Base-by-base conservation (phyloP, 1,140 invertebrate species). In the Zaprionus camerounensis region DNA sequence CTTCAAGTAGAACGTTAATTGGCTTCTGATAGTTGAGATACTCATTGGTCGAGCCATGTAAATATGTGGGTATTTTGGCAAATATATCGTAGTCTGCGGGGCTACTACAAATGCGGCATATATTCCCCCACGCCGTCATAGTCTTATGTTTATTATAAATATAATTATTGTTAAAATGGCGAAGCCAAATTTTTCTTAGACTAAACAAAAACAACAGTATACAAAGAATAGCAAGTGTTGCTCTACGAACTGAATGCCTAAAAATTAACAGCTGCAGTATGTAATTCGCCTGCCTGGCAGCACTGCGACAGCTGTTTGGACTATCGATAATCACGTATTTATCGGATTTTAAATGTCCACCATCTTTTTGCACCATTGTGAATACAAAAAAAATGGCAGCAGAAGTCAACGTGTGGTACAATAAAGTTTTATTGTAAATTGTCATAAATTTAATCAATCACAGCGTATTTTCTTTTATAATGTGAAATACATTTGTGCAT, bases 51-150 rank as follows among this genome's bases (percentile, higher is more conserved):
- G 80, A 82, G 13, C 81, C 91, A 57, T 92, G 91, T 34, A 92
- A 58, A 55, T 92, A 92, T n/a, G 82, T 82, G 7, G 91, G 91
- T 57, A 92, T 92, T 70, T 91, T 91, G 36, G 82, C 87, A 61
- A 92, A 92, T 24, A 92, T 81, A 56, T 91, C 82, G 53, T 92
- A 92, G 51, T 92, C 79, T 28, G 90, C 91, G 63, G 90, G 91
- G 63, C 86, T 91, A 68, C 86, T 81, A 59, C 91, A 92, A 24
- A 92, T 76, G 44, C 91, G 91, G 63, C 91, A 92, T 17, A 92
- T 90, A 67, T 83, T 90, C 59, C 82, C 87, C 91, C 85, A 92
- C 59, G 67, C 73, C 53, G 82, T 76, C 84, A 91, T 91, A 38
- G 22, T 71, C 46, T 81, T 64, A 24, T 59, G 9, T 26, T 15